A percentile compares a stretch with the other conserved stretches of the same genome.
phyloP scores from a whole-genome alignment of 2,888 invertebrate species.

The Lumbricus terrestris region DNA sequence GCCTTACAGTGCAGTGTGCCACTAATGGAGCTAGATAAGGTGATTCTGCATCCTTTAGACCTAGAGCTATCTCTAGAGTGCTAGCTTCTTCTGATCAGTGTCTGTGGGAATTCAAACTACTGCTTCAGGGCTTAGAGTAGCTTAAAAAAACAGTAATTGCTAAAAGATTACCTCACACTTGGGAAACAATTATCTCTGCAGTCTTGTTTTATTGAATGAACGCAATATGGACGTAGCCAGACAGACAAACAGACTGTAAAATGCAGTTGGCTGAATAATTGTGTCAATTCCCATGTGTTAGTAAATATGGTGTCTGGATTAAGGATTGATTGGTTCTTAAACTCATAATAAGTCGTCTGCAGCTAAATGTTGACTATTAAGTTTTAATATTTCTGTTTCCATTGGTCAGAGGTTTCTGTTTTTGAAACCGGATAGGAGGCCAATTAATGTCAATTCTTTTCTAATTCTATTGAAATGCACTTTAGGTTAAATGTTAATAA shows the following conservation, averaged over 20 bases:
- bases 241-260: neutral
- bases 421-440: neutral
- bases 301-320: neutral
- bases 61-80: neutral
- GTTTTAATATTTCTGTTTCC: neutral
- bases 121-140: neutral
- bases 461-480: neutral
- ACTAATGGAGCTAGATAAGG: neutral
- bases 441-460: neutral
- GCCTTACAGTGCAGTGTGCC: neutral
- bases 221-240: neutral
- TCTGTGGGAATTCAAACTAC: neutral
- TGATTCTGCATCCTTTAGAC: neutral
- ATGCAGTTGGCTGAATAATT: neutral
- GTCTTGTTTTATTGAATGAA: neutral
- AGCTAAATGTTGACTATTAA: neutral
- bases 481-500: neutral
- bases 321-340: neutral
- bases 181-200: neutral
- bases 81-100: neutral
- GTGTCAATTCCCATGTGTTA: neutral
- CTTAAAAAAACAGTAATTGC: neutral
- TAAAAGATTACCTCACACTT: neutral
- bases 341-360: neutral
- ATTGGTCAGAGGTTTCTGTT: neutral